Conservation (phyloP, 2,797 vertebrate species). For the Chrosomus eos region DNA sequence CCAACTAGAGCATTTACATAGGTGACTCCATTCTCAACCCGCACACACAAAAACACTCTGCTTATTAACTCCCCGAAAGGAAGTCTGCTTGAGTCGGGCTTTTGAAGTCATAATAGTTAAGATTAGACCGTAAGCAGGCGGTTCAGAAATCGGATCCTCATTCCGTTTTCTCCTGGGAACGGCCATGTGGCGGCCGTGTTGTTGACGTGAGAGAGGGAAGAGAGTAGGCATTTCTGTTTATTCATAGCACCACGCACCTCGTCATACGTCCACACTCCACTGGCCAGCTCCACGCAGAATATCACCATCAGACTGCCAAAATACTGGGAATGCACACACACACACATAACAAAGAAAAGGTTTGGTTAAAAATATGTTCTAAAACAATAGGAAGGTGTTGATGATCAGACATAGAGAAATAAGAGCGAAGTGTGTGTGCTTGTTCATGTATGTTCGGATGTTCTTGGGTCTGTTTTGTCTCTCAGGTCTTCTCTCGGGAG, state of each 20-base stretch:
- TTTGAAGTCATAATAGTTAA: constrained; percentile 48
- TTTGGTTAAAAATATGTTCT: constrained; percentile 34
- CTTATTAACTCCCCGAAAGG: constrained; percentile 31
- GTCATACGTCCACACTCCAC: constrained; percentile 95
- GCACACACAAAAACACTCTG: not conserved
- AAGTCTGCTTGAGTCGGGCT: constrained; percentile 41
- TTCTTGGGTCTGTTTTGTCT: constrained; percentile 11
- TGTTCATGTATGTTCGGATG: not conserved
- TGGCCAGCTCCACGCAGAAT: constrained; percentile 95
- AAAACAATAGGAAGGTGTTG: constrained; percentile 27
- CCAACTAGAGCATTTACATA: constrained; percentile 41
- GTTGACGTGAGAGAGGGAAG: constrained; percentile 29
- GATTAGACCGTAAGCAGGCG: constrained; percentile 34
- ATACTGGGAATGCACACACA: constrained; percentile 79
- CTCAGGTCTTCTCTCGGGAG: not conserved
- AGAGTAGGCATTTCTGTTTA: constrained; percentile 64
- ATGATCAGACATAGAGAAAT: not conserved
- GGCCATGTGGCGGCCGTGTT: constrained; percentile 29
- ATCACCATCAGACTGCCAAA: constrained; percentile 94
- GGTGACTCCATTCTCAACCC: not conserved
- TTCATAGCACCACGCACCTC: constrained; percentile 75
- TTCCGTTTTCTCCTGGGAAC: not conserved
- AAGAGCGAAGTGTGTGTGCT: not conserved
- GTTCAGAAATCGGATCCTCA: constrained; percentile 43
- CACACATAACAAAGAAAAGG: not conserved